phyloP scores from a whole-genome alignment of 1,140 invertebrate genomes.

The Uloborus diversus region DNA sequence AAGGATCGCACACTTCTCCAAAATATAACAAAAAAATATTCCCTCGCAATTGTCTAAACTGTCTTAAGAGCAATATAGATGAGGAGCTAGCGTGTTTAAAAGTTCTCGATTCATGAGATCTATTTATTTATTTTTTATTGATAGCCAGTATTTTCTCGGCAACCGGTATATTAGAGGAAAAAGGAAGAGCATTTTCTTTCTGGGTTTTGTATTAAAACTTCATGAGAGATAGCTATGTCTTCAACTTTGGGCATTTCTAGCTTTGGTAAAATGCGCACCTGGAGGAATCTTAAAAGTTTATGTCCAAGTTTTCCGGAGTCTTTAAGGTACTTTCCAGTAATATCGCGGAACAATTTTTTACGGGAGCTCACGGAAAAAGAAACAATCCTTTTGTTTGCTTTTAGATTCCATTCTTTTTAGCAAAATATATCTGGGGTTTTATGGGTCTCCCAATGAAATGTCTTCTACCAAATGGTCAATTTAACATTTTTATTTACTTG shows the following conservation, averaged over 20 bases:
- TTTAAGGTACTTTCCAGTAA: too few relatives aligned
- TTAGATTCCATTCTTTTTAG: too few relatives aligned
- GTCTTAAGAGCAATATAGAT: conserved; percentile 48
- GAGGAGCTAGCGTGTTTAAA: conserved; percentile 30
- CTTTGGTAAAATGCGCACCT: conserved; percentile 39
- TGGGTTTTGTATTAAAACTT: conserved; percentile 22
- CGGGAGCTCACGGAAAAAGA: too few relatives aligned
- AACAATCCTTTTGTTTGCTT: too few relatives aligned
- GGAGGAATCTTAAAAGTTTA: conserved; percentile 5
- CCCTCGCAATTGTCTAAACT: conserved; percentile 44
- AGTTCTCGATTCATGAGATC: conserved; percentile 29
- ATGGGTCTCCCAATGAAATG: too few relatives aligned
- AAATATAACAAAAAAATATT: conserved; percentile 30
- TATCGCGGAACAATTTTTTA: too few relatives aligned
- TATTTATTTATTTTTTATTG: conserved; percentile 30
- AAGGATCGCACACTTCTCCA: conserved; percentile 35
- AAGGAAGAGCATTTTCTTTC: conserved; percentile 16
- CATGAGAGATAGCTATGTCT: conserved; percentile 7
- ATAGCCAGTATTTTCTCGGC: conserved; percentile 26
- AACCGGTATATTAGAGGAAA: neutral
- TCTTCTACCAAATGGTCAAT: too few relatives aligned
- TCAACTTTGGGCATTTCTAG: conserved; percentile 4
- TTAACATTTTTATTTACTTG: too few relatives aligned
- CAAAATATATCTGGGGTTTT: too few relatives aligned
- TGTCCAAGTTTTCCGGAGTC: conserved; percentile 8